These are phyloP conservation scores for Anorthoa munda DNA, from an alignment of 2,888 invertebrate species.

Conservation along the genomic window DNA sequence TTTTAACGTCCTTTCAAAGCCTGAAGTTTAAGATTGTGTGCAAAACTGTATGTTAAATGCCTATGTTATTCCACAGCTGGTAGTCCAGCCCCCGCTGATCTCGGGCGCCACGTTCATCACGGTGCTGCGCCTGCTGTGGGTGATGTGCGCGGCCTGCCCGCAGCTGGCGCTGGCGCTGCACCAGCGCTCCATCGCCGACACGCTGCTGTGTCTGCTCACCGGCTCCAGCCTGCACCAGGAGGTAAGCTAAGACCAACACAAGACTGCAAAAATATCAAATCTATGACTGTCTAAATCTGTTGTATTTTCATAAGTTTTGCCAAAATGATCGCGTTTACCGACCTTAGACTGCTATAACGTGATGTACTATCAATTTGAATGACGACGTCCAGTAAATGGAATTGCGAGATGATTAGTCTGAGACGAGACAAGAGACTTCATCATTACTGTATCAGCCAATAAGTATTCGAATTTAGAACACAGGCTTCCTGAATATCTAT, in stretches of 20 bases:
- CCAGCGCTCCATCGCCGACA: constrained; percentile 98
- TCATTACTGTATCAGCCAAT: no score
- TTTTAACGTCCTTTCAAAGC: no score
- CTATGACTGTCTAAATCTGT: not conserved
- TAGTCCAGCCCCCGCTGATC: constrained; percentile 98
- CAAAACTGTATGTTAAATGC: not conserved
- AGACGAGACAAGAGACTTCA: no score
- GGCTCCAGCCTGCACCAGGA: constrained; percentile 93
- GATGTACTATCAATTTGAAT: no score
- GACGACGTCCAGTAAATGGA: no score
- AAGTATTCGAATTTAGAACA: no score
- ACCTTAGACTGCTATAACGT: no score
- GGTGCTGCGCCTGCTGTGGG: constrained; percentile 98
- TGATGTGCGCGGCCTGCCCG: constrained; percentile 98
- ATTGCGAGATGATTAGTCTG: no score
- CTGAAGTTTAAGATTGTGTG: no score
- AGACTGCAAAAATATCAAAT: not conserved
- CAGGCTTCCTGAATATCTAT: no score
- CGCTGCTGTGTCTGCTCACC: constrained; percentile 98
- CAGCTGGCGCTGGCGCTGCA: constrained; percentile 97
- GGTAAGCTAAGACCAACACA: constrained; percentile 62
- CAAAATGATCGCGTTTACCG: no score
- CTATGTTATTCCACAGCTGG: constrained; percentile 91
- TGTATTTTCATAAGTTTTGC: no score
- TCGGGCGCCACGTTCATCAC: constrained; percentile 99